Evolutionary conservation across 2,113 vertebrate genomes (phyloP).

Genomic region (Ciconia stormi): DNA sequence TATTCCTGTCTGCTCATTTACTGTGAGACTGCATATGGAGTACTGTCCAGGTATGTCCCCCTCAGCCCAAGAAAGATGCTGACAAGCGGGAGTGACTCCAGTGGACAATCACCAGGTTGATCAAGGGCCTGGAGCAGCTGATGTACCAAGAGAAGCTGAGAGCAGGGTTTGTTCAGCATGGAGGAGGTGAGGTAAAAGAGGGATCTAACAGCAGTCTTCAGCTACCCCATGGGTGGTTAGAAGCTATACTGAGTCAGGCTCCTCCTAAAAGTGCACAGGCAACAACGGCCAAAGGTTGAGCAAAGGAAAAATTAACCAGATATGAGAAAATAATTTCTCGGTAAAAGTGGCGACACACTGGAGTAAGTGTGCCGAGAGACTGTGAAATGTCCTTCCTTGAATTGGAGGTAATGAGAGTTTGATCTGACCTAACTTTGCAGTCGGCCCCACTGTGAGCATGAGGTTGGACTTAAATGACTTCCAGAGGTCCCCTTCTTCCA

Average conservation of each 20-base stretch:
- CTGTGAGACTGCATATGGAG: no score
- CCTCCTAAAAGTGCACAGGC: neutral
- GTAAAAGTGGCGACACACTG: neutral
- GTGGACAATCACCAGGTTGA: neutral
- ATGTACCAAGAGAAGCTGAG: neutral
- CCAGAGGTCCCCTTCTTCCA: neutral
- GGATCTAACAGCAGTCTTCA: neutral
- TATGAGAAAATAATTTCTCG: neutral
- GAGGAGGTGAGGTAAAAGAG: neutral
- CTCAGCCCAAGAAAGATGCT: neutral
- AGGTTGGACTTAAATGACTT: neutral
- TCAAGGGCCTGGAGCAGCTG: neutral
- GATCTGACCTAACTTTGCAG: neutral
- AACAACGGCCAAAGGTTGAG: neutral
- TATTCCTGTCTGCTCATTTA: neutral
- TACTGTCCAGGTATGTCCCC: neutral
- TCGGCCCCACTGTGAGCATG: accelerated
- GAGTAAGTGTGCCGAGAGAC: neutral
- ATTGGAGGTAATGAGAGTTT: neutral
- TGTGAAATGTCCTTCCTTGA: neutral
- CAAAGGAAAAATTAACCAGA: neutral
- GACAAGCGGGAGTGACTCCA: neutral
- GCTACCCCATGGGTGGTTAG: neutral
- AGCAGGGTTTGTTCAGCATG: neutral
- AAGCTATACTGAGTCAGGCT: neutral